Evolutionary conservation across 2,113 vertebrate genomes (phyloP).

Genomic region (Jacana jacana): DNA sequence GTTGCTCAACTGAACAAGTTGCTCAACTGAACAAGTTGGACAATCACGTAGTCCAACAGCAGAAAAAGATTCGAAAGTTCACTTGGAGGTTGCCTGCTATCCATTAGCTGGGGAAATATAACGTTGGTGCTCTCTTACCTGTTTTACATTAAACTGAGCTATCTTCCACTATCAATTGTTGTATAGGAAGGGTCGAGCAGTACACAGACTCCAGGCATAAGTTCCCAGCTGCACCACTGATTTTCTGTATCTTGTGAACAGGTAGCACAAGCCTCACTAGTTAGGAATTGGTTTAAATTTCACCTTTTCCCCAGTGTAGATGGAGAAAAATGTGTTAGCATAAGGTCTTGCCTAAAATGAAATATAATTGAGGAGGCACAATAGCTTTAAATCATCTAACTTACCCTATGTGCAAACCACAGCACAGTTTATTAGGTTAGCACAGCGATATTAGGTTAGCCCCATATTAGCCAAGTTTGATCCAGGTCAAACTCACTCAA

Average conservation of each 20-base stretch:
- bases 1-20: neutral
- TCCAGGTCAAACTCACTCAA: neutral
- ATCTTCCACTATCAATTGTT: neutral
- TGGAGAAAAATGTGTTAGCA: neutral
- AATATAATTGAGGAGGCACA: neutral
- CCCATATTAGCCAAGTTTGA: neutral
- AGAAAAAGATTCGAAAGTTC: neutral
- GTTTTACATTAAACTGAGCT: neutral
- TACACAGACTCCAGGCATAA: neutral
- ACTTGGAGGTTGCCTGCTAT: neutral
- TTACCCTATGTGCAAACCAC: neutral
- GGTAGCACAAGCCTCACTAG: neutral
- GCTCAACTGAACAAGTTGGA: no score
- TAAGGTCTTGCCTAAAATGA: neutral
- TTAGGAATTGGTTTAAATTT: neutral
- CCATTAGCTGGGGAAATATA: neutral
- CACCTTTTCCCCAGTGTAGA: neutral
- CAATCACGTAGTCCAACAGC: no score
- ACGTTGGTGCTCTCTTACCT: neutral
- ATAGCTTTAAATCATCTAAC: neutral
- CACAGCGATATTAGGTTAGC: neutral
- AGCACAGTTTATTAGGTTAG: neutral
- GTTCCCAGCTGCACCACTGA: neutral
- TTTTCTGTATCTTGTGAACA: neutral
- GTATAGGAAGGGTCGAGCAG: neutral